Conservation (phyloP, 2,888 invertebrate species). For the Euplexia lucipara region DNA sequence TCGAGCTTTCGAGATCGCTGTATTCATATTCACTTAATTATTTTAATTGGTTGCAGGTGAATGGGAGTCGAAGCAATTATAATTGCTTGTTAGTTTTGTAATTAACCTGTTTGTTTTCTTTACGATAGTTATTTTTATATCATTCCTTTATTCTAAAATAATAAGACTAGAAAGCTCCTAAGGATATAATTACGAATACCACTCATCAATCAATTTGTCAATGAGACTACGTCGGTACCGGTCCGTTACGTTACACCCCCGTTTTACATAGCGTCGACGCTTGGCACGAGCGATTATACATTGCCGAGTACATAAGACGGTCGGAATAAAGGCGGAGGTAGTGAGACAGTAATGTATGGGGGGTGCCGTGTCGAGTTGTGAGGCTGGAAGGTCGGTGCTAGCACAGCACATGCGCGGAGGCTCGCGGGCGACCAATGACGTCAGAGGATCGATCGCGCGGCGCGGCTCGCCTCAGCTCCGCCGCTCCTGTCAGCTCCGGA, state of each 20-base stretch:
- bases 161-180: constrained; percentile 8
- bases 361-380: constrained; percentile 35
- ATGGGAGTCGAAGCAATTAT: neutral
- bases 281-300: constrained; percentile 33
- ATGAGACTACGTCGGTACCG: constrained; percentile 75
- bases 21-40: neutral
- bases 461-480: constrained; percentile 66
- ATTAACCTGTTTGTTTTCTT: too few relatives aligned
- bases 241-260: constrained; percentile 61
- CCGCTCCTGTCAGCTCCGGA: constrained; percentile 73
- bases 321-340: neutral
- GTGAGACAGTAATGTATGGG: constrained; percentile 64
- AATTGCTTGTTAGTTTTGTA: neutral
- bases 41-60: neutral
- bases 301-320: constrained; percentile 21
- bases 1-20: neutral
- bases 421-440: constrained; percentile 79
- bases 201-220: constrained; percentile 85
- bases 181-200: constrained; percentile 47
- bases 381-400: constrained; percentile 59
- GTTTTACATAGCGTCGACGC: constrained; percentile 17
- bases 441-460: constrained; percentile 84
- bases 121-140: too few relatives aligned
- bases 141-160: too few relatives aligned
- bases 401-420: constrained; percentile 72